These are phyloP conservation scores for Acromyrmex echinatior DNA, from an alignment of 1,140 invertebrate genomes.

Conservation along the genomic window DNA sequence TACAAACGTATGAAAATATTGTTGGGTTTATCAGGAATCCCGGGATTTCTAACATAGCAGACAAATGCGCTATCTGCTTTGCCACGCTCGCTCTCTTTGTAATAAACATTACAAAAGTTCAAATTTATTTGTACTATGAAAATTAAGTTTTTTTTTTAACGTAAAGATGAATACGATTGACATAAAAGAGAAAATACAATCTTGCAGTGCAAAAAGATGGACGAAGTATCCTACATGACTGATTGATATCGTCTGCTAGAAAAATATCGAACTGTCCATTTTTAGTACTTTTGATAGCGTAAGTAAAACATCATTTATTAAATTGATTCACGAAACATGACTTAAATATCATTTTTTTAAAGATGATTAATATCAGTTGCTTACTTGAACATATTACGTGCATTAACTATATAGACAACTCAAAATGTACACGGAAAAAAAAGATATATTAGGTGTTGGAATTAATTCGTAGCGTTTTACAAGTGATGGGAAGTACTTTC, in stretches of 20 bases:
- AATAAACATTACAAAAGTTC: too few species aligned
- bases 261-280: slow-evolving; percentile 48
- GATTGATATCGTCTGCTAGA: slow-evolving; percentile 70
- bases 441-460: too few species aligned
- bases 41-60: too few species aligned
- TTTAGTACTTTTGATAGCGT: slow-evolving; percentile 55
- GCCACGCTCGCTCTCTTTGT: too few species aligned
- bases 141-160: background rate
- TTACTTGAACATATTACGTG: slow-evolving; percentile 61
- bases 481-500: too few species aligned
- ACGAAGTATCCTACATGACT: slow-evolving; percentile 55
- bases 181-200: background rate
- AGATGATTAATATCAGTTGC: slow-evolving; percentile 59
- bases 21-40: too few species aligned
- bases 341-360: background rate
- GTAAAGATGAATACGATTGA: background rate
- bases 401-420: background rate
- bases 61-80: too few species aligned
- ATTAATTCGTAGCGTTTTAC: too few species aligned
- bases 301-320: slow-evolving; percentile 35
- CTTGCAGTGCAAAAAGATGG: slow-evolving; percentile 65
- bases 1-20: too few species aligned
- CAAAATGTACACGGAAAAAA: too few species aligned
- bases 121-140: background rate
- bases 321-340: background rate